Conservation (phyloP, 2,888 invertebrate genomes). For the Tortrix viridana region DNA sequence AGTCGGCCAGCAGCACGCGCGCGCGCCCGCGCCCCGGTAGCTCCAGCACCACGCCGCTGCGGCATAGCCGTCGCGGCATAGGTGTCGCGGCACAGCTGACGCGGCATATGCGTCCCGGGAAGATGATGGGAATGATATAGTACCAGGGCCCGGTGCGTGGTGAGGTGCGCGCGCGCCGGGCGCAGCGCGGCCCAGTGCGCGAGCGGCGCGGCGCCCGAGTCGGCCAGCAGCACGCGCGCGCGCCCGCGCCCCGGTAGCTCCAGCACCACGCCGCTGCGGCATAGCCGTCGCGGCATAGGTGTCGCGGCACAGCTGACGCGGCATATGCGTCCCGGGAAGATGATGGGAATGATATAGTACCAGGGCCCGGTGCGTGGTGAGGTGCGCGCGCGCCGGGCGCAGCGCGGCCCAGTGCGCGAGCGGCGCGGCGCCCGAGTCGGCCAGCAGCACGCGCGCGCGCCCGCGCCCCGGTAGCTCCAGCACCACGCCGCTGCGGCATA, state of each 20-base stretch:
- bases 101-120: no score
- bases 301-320: no score
- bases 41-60: conserved; percentile 87
- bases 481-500: no score
- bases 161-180: conserved; percentile 69
- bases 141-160: conserved; percentile 84
- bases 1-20: conserved; percentile 86
- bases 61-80: no score
- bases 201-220: conserved; percentile 82
- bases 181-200: conserved; percentile 80
- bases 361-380: conserved; percentile 79
- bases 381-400: conserved; percentile 74
- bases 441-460: conserved; percentile 83
- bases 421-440: conserved; percentile 85
- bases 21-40: conserved; percentile 73
- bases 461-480: conserved; percentile 66
- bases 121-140: no score
- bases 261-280: no score
- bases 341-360: conserved; percentile 80
- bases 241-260: conserved; percentile 66
- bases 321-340: no score
- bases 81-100: no score
- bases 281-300: no score
- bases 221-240: conserved; percentile 85
- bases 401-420: conserved; percentile 78